Base-by-base conservation (phyloP, 2,888 invertebrate genomes). In the Watsonalla cultraria region DNA sequence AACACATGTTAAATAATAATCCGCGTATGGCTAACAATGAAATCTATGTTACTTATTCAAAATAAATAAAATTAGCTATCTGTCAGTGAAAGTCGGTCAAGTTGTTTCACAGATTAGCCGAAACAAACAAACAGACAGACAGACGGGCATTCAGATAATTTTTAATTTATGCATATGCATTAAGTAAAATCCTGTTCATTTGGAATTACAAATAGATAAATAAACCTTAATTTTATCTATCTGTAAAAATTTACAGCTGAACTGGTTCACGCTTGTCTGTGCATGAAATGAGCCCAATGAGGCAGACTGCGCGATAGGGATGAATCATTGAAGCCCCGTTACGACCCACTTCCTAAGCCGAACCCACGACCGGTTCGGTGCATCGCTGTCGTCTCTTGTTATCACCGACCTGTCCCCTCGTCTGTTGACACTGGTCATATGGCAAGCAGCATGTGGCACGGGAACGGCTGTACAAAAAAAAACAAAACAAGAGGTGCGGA, bases 401-500 rank as follows among this genome's bases (percentile, higher is more conserved):
- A 49, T 54, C 55, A 53, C 59, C 50, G 46, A 49, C 54, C 51
- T 51, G 51, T 54, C 64, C 61, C 63, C 58, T 59, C 62, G 51
- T 66, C 64, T 62, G 66, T 72, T 72, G 65, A 66, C 69, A 64
- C 66, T 42, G 59, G 66, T 68, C 74, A 70, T 74, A 67, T 74
- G 74, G 64, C 52, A 49, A 49, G 51, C 51, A 55, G 58, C 70
- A 70, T 72, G 69, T 74, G 76, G 68, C 69, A 66, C 65, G 33
- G 49, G 39, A 39, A 49, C 49, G 15, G 68, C 64, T 61, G 68
- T 64, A 65, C 65, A 59, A 66, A 72, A 66, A 66, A 74, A 70
- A 77, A 70, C 59, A 66, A 64, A 70, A 66, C 72, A 71, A 66
- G 70, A 68, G 69, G 66, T 73, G 71, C 80, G 85, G 84, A 84